These are phyloP conservation scores for Lysiphlebus fabarum DNA, from an alignment of 1,140 invertebrate genomes.

Conservation along the genomic window DNA sequence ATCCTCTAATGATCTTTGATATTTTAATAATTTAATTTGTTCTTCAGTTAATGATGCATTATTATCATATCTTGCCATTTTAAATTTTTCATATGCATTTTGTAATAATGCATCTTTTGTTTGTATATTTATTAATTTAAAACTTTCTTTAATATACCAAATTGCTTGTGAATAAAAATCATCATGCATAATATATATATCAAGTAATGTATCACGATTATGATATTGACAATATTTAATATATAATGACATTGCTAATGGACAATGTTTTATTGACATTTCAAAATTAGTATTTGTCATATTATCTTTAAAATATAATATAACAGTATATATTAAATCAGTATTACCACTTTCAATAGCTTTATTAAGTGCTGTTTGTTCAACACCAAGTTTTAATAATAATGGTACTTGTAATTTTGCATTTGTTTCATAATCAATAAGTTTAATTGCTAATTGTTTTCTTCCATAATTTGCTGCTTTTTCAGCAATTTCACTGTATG, in stretches of 20 bases:
- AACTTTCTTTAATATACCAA: constrained; percentile 70
- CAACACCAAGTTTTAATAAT: constrained; percentile 79
- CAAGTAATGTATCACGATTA: constrained; percentile 76
- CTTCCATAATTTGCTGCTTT: constrained; percentile 83
- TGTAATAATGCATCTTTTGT: constrained; percentile 47
- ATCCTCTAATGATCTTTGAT: constrained; percentile 76
- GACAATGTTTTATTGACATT: constrained; percentile 81
- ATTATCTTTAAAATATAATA: constrained; percentile 77
- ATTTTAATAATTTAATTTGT: constrained; percentile 68
- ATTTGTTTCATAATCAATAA: constrained; percentile 87
- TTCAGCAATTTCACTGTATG: constrained; percentile 89
- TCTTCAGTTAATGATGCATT: constrained; percentile 76
- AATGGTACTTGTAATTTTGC: constrained; percentile 87
- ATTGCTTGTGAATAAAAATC: constrained; percentile 80
- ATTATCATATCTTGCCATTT: constrained; percentile 77
- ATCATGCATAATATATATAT: constrained; percentile 88
- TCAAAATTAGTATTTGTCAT: constrained; percentile 80
- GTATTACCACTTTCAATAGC: constrained; percentile 94
- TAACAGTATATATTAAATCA: constrained; percentile 85
- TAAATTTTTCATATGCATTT: constrained; percentile 62
- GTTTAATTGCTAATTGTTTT: constrained; percentile 84
- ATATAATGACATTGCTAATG: constrained; percentile 81
- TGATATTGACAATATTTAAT: constrained; percentile 84
- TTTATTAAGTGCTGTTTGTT: constrained; percentile 76
- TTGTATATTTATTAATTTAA: constrained; percentile 54